These are phyloP conservation scores for Dermolepida albohirtum DNA, from an alignment of 2,888 invertebrate genomes.

Conservation along the genomic window DNA sequence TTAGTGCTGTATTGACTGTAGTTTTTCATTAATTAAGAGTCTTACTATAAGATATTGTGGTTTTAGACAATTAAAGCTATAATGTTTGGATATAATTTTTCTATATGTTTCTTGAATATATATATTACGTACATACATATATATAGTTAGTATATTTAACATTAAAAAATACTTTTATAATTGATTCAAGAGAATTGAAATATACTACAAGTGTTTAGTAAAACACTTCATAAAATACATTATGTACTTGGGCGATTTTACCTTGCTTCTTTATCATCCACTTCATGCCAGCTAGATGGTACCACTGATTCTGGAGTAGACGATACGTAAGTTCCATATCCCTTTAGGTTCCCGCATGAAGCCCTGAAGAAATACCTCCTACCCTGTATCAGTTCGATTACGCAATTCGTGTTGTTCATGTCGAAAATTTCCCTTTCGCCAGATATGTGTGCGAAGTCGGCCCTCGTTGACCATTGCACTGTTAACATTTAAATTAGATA, in stretches of 20 bases:
- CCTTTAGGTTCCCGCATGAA: constrained; percentile 92
- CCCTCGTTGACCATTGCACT: constrained; percentile 95
- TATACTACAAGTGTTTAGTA: background rate
- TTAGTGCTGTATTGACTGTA: too few species aligned
- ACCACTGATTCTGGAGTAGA: constrained; percentile 87
- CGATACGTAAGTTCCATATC: constrained; percentile 82
- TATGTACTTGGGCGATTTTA: constrained; percentile 39
- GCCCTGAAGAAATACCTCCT: constrained; percentile 90
- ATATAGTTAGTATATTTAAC: too few species aligned
- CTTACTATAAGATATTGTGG: too few species aligned
- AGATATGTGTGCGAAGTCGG: constrained; percentile 84
- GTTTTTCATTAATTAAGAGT: too few species aligned
- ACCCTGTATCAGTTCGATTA: constrained; percentile 84
- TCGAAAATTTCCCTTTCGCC: constrained; percentile 84
- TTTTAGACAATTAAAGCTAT: too few species aligned
- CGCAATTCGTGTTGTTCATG: constrained; percentile 72
- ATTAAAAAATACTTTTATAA: too few species aligned
- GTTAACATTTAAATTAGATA: constrained; percentile 49
- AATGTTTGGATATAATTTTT: too few species aligned
- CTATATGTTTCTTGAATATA: too few species aligned
- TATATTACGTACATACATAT: too few species aligned
- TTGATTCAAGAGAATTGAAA: too few species aligned
- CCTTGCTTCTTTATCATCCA: constrained; percentile 76
- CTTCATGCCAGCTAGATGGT: constrained; percentile 95
- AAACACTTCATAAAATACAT: background rate